Evolutionary conservation across 2,113 vertebrate species (phyloP).

Genomic region (Parotia lawesii): DNA sequence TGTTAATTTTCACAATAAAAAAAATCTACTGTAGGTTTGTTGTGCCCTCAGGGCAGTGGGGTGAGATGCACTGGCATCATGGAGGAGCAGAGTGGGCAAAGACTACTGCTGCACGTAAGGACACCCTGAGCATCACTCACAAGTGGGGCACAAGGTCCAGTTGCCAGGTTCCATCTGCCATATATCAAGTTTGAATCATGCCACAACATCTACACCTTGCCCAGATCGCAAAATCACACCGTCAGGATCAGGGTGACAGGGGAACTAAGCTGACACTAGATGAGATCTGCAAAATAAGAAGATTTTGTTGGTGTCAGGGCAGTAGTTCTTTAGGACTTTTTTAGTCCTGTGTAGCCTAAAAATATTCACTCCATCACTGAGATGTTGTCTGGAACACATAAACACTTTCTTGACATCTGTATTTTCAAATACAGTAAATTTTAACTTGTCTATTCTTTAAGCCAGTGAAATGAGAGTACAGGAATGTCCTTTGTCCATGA

Average conservation of each 20-base stretch:
- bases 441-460: neutral
- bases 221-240: neutral
- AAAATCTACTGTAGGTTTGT: neutral
- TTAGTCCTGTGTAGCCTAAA: neutral
- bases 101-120: neutral
- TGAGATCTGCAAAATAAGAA: neutral
- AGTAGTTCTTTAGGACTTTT: neutral
- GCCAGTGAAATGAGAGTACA: neutral
- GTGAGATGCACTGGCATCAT: neutral
- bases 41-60: neutral
- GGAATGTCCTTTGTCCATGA: neutral
- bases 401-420: neutral
- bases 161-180: neutral
- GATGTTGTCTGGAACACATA: neutral
- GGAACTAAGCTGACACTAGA: neutral
- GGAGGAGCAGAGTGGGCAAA: neutral
- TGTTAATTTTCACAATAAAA: neutral
- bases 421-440: neutral
- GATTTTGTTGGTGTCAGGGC: neutral
- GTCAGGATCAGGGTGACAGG: neutral
- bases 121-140: neutral
- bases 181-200: neutral
- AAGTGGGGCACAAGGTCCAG: neutral
- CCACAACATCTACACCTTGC: fast-evolving
- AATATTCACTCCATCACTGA: neutral